Base-by-base conservation (phyloP, 2,113 vertebrate genomes). In the Cervus canadensis region DNA sequence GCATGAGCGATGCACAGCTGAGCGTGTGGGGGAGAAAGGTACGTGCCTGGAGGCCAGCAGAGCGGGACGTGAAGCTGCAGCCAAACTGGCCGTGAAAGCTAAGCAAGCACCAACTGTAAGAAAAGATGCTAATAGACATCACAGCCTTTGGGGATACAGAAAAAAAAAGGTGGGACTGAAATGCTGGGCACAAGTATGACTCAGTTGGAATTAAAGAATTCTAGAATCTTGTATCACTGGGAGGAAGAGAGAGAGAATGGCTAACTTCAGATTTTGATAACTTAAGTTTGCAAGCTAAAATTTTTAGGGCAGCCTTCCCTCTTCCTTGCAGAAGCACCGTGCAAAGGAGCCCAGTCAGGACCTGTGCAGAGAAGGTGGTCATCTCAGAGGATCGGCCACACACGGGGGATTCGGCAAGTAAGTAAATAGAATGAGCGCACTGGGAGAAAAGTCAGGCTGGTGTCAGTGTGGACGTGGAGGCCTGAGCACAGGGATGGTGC, bases 81-180 rank as follows among this genome's bases (percentile, higher is more conserved):
- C n/a, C 16, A 85, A 12, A 43, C 0, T 0, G 1, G 12, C 3
- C 0, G 0, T 0, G 5, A 54, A 48, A 43, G 16, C 52, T 50
- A 14, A 71, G 78, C 10, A 21, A 81, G 14, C 7, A 11, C 12
- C 13, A 9, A 30, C 67, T n/a, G 1, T 40, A 9, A 40, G n/a
- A 43, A 62, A 25, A 79, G 82, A 17, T 0, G 15, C 48, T 8
- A 12, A 7, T 1, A n/a, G 48, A 16, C 26, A 57, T 19, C 2
- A 2, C 17, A 1, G 10, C 21, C 78, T 89, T 50, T 19, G 36
- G 6, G 6, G 26, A 13, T 0, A 36, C 0, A n/a, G 25, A 43
- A 57, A 45, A 36, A 36, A 19, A 12, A 40, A n/a, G 36, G 7
- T 3, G 52, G 54, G 59, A 17, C 10, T 7, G 59, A 48, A 45